Percentiles rank a stretch among this genome's conserved stretches.
Evolutionary conservation across 2,113 vertebrate species (phyloP).

Genomic region (Antechinus stuartii): DNA sequence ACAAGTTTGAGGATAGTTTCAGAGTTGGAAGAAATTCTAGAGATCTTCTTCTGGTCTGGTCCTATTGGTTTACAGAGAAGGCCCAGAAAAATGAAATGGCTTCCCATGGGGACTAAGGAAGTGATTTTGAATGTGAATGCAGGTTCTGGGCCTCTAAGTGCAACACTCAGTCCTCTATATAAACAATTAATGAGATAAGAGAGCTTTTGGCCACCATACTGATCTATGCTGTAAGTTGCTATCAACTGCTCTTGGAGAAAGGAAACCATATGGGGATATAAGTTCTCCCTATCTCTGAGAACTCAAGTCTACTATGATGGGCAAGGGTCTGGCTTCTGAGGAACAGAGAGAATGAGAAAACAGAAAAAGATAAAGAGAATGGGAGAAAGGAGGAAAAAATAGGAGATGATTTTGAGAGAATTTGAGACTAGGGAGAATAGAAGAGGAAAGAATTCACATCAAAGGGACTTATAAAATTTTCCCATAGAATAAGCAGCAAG

Average conservation of each 20-base stretch:
- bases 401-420: not conserved
- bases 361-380: no score
- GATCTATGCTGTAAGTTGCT: no score
- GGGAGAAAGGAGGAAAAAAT: not conserved
- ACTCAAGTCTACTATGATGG: no score
- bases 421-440: not conserved
- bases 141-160: not conserved
- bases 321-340: no score
- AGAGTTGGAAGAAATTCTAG: not conserved
- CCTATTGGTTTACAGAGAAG: not conserved
- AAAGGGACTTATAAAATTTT: not conserved
- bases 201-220: no score
- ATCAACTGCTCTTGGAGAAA: no score
- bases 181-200: not conserved
- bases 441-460: not conserved
- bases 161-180: not conserved
- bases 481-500: not conserved
- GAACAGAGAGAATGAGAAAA: no score
- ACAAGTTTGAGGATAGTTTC: not conserved
- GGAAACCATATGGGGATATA: no score
- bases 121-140: not conserved
- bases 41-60: not conserved
- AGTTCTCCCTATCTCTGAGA: no score
- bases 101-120: not conserved
- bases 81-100: not conserved